A percentile compares a stretch with the other conserved stretches of the same genome.
Evolutionary conservation across 1,140 invertebrate species (phyloP).

Genomic region (Hormaphis cornu): DNA sequence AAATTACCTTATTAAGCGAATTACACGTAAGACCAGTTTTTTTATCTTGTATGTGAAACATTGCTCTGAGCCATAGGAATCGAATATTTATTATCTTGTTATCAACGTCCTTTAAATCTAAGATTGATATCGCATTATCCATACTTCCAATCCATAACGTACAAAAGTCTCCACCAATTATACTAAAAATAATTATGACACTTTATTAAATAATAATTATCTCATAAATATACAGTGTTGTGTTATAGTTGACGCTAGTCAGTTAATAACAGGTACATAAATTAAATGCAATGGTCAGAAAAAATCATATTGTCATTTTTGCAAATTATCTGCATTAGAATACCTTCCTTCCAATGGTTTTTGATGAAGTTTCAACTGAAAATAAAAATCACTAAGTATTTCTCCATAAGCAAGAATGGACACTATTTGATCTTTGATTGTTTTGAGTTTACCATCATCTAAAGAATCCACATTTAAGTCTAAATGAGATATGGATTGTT

Average conservation of each 20-base stretch:
- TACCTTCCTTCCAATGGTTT: slow-evolving; percentile 27
- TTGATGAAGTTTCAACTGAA: not conserved
- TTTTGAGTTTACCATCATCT: not conserved
- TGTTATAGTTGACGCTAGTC: no score
- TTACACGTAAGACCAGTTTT: slow-evolving; percentile 28
- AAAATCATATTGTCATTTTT: no score
- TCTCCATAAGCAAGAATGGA: slow-evolving; percentile 20
- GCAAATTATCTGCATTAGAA: not conserved
- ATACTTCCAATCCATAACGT: slow-evolving; percentile 36
- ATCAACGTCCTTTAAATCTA: not conserved
- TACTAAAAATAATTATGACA: slow-evolving; percentile 28
- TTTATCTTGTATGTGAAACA: slow-evolving; percentile 36
- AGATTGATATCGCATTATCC: slow-evolving; percentile 3
- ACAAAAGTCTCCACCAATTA: slow-evolving; percentile 37
- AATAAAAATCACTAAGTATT: slow-evolving; percentile 4
- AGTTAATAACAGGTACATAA: no score
- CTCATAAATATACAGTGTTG: no score
- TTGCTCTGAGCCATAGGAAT: slow-evolving; percentile 36
- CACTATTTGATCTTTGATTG: not conserved
- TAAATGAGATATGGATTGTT: not conserved
- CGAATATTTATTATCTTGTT: slow-evolving; percentile 34
- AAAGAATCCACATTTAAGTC: not conserved
- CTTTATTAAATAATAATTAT: not conserved
- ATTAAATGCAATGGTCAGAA: no score
- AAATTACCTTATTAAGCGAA: not conserved